Conservation (phyloP, 2,888 invertebrate genomes). For the Cylloceria caligata region DNA sequence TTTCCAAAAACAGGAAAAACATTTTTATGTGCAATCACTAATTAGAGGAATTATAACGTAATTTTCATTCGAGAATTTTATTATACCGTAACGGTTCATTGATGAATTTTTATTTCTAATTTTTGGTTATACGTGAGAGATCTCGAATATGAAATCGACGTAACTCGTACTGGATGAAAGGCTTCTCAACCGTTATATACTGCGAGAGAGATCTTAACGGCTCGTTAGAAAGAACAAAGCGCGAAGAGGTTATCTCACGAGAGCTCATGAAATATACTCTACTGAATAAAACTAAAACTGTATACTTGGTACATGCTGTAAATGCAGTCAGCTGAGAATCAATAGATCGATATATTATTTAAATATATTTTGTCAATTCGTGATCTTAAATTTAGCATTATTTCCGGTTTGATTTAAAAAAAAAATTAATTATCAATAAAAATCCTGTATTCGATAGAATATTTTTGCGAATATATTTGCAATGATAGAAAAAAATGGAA, state of each 20-base stretch:
- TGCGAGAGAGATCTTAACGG: constrained; percentile 63
- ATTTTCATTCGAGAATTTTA: neutral
- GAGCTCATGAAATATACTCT: constrained; percentile 9
- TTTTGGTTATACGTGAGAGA: constrained; percentile 61
- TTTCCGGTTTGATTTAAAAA: no score
- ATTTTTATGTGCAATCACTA: neutral
- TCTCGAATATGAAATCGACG: constrained; percentile 66
- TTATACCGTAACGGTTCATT: neutral
- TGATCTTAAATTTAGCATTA: no score
- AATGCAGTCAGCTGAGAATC: neutral
- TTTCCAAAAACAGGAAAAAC: constrained; percentile 20
- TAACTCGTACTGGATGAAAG: constrained; percentile 61
- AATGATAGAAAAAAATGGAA: no score
- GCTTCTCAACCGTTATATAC: constrained; percentile 61
- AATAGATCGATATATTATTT: no score
- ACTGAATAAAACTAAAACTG: neutral
- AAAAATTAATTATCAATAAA: no score
- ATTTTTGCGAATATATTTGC: no score
- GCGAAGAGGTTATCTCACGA: constrained; percentile 45
- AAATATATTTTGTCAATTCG: no score
- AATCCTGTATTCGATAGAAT: no score
- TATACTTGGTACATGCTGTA: neutral
- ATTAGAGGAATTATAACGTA: neutral
- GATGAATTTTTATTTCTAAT: constrained; percentile 28
- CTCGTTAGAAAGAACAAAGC: constrained; percentile 68